phyloP scores from a whole-genome alignment of 2,113 vertebrate species.

The Chaetops frenatus region DNA sequence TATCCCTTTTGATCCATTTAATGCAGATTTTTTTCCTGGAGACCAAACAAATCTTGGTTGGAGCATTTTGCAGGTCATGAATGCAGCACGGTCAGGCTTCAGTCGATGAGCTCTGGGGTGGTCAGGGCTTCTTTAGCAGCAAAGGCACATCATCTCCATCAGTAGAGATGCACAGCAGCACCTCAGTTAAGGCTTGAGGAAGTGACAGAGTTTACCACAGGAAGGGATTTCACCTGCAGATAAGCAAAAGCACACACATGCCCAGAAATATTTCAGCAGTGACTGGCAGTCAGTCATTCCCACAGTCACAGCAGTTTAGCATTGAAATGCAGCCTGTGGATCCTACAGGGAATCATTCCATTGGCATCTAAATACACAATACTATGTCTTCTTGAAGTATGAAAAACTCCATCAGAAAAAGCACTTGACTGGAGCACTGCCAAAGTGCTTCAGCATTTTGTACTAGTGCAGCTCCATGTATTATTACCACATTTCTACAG shows the following conservation, averaged over 20 bases:
- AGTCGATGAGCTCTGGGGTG: background rate
- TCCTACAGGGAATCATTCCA: background rate
- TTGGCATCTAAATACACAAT: background rate
- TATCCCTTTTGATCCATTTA: background rate
- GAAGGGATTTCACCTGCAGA: background rate
- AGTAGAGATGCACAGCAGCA: background rate
- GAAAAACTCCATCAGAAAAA: conserved; percentile 13
- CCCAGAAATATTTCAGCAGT: background rate
- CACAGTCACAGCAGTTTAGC: background rate
- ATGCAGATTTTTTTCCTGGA: background rate
- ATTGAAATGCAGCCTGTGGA: background rate
- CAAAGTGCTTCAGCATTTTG: background rate
- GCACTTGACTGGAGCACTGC: background rate
- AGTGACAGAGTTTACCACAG: background rate
- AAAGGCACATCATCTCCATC: background rate
- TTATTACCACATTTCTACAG: background rate
- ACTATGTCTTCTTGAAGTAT: conserved; percentile 26
- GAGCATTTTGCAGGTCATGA: background rate
- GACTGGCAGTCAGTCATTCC: background rate
- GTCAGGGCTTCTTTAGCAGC: background rate
- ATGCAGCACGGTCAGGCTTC: background rate
- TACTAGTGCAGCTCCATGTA: background rate
- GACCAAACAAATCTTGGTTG: background rate
- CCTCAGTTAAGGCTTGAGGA: background rate
- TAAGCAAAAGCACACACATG: background rate